phyloP scores from a whole-genome alignment of 2,888 invertebrate species.

The Sinodicranocentrus sp. region DNA sequence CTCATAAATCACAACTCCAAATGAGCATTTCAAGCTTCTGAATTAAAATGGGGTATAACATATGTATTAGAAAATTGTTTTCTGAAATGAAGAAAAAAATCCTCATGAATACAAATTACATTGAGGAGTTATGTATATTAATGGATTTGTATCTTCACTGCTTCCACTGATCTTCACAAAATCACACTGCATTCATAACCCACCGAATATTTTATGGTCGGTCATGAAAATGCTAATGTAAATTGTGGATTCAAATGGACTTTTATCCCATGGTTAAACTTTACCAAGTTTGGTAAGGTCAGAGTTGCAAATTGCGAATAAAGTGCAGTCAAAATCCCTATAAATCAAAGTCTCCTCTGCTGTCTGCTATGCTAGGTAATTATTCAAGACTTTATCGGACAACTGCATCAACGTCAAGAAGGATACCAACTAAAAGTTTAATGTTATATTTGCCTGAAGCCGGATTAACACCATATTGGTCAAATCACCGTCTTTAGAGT shows the following conservation, averaged over 20 bases:
- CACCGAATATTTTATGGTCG: too few relatives aligned
- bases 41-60: conserved; percentile 2
- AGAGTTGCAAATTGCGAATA: conserved; percentile 29
- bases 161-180: too few relatives aligned
- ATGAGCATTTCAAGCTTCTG: conserved; percentile 43
- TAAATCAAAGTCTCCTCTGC: conserved; percentile 35
- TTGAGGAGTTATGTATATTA: neutral
- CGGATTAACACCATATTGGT: neutral
- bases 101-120: conserved; percentile 59
- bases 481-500: neutral
- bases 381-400: neutral
- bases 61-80: conserved; percentile 11
- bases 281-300: conserved; percentile 41
- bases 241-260: too few relatives aligned
- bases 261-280: too few relatives aligned
- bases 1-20: conserved; percentile 45
- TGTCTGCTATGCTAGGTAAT: neutral
- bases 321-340: conserved; percentile 21
- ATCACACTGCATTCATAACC: too few relatives aligned
- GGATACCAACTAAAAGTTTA: too few relatives aligned
- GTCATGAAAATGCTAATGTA: too few relatives aligned
- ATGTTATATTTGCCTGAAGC: conserved; percentile 10
- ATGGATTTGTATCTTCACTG: too few relatives aligned
- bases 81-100: conserved; percentile 11
- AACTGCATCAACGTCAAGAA: conserved; percentile 5